Evolutionary conservation across 2,888 invertebrate species (phyloP), one percentile per base, ranked within the genome.

Genomic region (Coecobrya sp.): DNA sequence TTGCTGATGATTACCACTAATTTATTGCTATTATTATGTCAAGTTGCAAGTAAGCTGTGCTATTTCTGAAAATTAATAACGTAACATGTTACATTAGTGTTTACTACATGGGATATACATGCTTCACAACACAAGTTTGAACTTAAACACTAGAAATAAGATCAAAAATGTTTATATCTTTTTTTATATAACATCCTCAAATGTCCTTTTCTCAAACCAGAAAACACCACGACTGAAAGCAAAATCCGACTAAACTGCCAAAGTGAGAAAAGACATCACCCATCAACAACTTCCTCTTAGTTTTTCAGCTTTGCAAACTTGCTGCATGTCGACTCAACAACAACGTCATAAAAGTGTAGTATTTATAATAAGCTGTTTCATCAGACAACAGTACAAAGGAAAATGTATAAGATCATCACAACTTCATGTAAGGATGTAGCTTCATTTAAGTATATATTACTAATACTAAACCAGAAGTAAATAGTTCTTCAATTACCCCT

Each of bases 261-360:
- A 73, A 49, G 42, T 52, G 30, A 73, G 68, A 55, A 36, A 68
- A 68, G 73, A 86, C 86, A 86, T 55, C 45, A 16, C 68, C 70
- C 30, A 86, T 70, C 86, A 86, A 36, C 86, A 73, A 86, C 86
- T 86, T 86, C 73, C 85, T 68, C 16, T 65, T 65, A 7, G 30
- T 11, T 30, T 65, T 65, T 65, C 65, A 10, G 16, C 27, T 70
- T 42, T 42, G 42, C 70, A 45, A 42, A 73, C 45, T 76, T 25
- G 13, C 19, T 3, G 22, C 22, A 11, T 76, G 1, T 22, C 49
- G 13, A 5, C 0, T 19, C 59, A 19, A 19, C n/a, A 0, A 13
- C 30, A 68, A 5, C 30, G 13, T 68, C 42, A 73, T 62, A 62
- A 45, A 73, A 11, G 22, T 45, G 16, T 16, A n/a, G 3, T 5